phyloP scores from a whole-genome alignment of 1,140 invertebrate species.

The Akabosia matsudoensis region DNA sequence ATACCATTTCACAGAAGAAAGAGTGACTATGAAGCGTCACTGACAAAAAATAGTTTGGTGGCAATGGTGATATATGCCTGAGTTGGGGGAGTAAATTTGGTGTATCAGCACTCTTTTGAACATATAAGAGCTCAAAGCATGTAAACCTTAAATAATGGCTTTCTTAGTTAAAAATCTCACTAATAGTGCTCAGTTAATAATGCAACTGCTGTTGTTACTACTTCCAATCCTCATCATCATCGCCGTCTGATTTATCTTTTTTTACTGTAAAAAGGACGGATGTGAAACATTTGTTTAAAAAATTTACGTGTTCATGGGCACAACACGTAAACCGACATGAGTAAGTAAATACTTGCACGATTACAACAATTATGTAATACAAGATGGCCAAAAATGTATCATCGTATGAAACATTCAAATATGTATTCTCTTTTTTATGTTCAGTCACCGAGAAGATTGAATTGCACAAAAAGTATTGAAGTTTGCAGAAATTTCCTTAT shows the following conservation, averaged over 20 bases:
- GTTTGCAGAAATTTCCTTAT: background rate
- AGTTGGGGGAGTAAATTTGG: background rate
- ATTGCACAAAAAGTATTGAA: background rate
- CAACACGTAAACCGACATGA: background rate
- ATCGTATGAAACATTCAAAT: too few relatives aligned
- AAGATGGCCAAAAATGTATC: too few relatives aligned
- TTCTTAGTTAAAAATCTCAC: background rate
- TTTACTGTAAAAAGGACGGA: background rate
- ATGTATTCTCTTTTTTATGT: background rate
- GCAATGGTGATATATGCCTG: background rate
- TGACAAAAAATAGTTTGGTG: background rate
- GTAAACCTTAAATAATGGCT: background rate
- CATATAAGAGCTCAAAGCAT: background rate
- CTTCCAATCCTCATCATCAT: too few relatives aligned
- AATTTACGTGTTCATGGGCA: background rate
- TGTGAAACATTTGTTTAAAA: background rate
- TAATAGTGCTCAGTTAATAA: too few relatives aligned
- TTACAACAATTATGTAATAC: too few relatives aligned
- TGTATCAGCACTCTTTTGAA: background rate
- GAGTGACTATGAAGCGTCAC: background rate
- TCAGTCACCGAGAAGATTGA: constrained; percentile 7
- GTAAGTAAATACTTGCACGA: background rate
- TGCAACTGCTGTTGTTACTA: background rate
- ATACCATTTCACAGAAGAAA: background rate
- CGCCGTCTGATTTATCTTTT: constrained; percentile 4